Conservation (phyloP, 2,113 vertebrate species). For the Brachyhypopomus occidentalis region DNA sequence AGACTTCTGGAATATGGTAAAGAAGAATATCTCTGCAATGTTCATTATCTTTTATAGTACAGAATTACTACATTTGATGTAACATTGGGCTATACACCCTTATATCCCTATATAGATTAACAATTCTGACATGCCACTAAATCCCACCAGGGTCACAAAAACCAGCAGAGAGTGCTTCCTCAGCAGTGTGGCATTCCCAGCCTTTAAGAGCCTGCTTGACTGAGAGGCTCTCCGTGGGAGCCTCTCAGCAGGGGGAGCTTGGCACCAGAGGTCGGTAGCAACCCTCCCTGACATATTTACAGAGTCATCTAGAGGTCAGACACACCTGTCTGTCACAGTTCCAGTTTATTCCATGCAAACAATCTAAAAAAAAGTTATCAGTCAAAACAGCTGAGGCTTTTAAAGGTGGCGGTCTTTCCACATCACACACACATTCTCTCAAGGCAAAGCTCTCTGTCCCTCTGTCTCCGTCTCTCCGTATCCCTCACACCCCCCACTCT, state of each 20-base stretch:
- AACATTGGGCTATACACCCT: too few relatives aligned
- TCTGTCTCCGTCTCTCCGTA: constrained; percentile 61
- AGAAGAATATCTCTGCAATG: background rate
- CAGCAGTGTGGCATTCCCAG: too few relatives aligned
- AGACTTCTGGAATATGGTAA: background rate
- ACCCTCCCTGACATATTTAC: background rate
- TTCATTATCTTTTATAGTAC: too few relatives aligned
- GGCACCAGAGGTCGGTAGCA: too few relatives aligned
- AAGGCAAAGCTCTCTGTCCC: constrained; percentile 39
- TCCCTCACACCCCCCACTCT: constrained; percentile 43
- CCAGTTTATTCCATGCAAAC: background rate
- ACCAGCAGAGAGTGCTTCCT: too few relatives aligned
- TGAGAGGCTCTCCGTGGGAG: background rate
- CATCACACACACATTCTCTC: constrained; percentile 59
- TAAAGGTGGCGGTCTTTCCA: background rate
- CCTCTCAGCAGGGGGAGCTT: too few relatives aligned
- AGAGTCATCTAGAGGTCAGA: background rate
- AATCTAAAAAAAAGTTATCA: background rate
- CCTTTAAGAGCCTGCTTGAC: background rate
- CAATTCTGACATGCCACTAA: too few relatives aligned
- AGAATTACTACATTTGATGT: too few relatives aligned
- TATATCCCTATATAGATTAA: too few relatives aligned
- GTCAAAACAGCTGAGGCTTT: constrained; percentile 1
- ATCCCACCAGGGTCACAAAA: too few relatives aligned
- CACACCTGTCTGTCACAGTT: background rate